Evolutionary conservation across 1,140 invertebrate genomes (phyloP).

Genomic region (Penaeus indicus): DNA sequence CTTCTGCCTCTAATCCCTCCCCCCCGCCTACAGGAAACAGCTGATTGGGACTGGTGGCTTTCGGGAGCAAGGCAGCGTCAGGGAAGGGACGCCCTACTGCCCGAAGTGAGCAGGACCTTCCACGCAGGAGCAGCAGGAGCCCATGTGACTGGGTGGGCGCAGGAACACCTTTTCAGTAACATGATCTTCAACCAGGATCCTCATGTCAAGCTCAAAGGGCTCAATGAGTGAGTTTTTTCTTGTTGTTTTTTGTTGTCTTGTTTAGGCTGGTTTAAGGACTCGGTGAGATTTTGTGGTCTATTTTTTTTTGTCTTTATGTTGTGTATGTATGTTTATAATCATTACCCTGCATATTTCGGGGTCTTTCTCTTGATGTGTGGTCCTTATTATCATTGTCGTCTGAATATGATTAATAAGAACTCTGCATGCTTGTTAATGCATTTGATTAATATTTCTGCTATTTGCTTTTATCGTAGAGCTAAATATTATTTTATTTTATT

Average conservation of each 20-base stretch:
- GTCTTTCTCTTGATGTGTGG: not conserved
- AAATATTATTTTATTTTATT: too few relatives aligned
- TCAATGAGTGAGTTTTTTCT: slow-evolving; percentile 33
- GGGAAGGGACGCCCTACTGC: slow-evolving; percentile 77
- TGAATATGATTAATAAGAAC: too few relatives aligned
- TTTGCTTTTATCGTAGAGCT: too few relatives aligned
- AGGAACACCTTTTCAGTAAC: slow-evolving; percentile 66
- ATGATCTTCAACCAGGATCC: slow-evolving; percentile 56
- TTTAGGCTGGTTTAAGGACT: too few relatives aligned
- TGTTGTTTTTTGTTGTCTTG: not conserved
- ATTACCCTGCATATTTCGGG: not conserved
- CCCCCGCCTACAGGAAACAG: slow-evolving; percentile 71
- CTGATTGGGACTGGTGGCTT: slow-evolving; percentile 62
- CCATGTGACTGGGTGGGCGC: slow-evolving; percentile 79
- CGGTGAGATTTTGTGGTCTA: too few relatives aligned
- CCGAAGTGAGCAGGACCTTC: slow-evolving; percentile 78
- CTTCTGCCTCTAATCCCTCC: slow-evolving; percentile 76
- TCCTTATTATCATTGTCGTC: too few relatives aligned
- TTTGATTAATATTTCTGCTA: too few relatives aligned
- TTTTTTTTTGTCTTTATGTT: not conserved
- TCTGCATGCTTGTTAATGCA: too few relatives aligned
- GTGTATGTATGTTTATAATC: too few relatives aligned
- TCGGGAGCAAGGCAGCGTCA: slow-evolving; percentile 70
- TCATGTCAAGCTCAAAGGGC: slow-evolving; percentile 28
- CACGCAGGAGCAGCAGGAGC: slow-evolving; percentile 79